Base-by-base conservation (phyloP, 2,888 invertebrate genomes). In the Anthoptus insignis region DNA sequence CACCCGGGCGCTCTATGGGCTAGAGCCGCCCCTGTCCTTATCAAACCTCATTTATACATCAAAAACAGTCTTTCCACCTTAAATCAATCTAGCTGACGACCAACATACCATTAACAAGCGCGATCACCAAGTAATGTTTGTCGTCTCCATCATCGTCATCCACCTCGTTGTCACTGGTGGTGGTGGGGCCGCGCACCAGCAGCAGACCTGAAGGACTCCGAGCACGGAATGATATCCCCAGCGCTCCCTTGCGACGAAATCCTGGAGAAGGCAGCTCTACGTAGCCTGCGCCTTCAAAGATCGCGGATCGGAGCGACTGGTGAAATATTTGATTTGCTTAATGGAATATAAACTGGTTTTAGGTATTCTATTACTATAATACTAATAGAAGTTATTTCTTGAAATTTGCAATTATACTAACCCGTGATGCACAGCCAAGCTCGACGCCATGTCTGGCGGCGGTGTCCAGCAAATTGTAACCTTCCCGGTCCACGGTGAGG, bases 141-240 rank as follows among this genome's bases (percentile, higher is more conserved):
- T 88, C 87, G 6, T 87, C 86, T 0, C 75, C 82, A 13, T 84
- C 84, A 1, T 79, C 82, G 1, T 81, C 83, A 4, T 82, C 85
- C 8, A 86, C 82, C 19, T 87, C 88, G 54, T 86, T 85, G 24
- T 80, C 82, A 0, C 66, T 65, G 5, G 67, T 39, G 9, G 72
- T 69, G 1, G 83, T 78, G 73, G 94, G 94, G 0, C 96, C 95
- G 0, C 97, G 95, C 73, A 98, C 83, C 73, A 98, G 84, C 3
- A 98, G 88, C 34, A 97, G 81, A 0, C 96, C 97, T 65, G 96
- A 94, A 0, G 94, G 79, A 65, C 96, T 94, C 9, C 94, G 87
- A 0, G 97, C 96, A 53, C 96, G 94, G 87, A 98, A 98, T 3
- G 97, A 96, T 65, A 98, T 94, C 0, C 97, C 97, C 3, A 97